Evolutionary conservation across 2,888 invertebrate species (phyloP).

Genomic region (Macrostomum cliftonense): DNA sequence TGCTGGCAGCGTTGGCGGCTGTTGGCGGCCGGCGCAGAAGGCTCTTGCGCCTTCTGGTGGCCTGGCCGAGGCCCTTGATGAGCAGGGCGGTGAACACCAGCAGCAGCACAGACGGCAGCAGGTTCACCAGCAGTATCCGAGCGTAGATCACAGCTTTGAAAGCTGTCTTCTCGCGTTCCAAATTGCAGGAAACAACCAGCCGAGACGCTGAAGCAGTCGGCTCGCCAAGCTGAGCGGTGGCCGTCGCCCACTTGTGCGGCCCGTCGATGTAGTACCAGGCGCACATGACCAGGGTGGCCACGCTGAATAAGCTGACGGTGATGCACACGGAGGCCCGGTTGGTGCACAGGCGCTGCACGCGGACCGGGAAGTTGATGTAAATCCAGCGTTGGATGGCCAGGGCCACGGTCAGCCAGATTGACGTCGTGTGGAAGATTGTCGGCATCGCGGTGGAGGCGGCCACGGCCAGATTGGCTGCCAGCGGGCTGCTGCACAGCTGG

Average conservation of each 20-base stretch:
- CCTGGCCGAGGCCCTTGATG: constrained; percentile 63
- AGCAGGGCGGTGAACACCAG: constrained; percentile 70
- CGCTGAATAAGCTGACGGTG: neutral
- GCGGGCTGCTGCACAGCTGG: too few relatives aligned
- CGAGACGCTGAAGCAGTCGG: too few relatives aligned
- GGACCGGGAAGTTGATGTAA: constrained; percentile 75
- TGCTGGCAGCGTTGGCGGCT: too few relatives aligned
- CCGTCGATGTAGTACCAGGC: constrained; percentile 5
- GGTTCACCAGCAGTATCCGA: constrained; percentile 40
- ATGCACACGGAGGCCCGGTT: constrained; percentile 32
- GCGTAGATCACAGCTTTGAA: too few relatives aligned
- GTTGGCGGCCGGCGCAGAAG: constrained; percentile 25
- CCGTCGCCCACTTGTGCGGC: neutral
- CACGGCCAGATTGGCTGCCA: neutral
- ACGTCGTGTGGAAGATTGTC: constrained; percentile 62
- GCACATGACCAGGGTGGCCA: constrained; percentile 4
- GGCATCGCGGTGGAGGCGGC: constrained; percentile 18
- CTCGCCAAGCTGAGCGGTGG: too few relatives aligned
- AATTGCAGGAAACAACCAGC: too few relatives aligned
- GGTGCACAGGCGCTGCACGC: constrained; percentile 56
- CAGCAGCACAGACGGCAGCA: constrained; percentile 67
- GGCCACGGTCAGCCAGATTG: constrained; percentile 75
- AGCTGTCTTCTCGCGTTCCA: too few relatives aligned
- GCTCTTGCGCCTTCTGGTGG: constrained; percentile 56
- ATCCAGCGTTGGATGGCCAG: constrained; percentile 78